Conservation (phyloP, 2,888 invertebrate genomes). For the Nomada ferruginata region DNA sequence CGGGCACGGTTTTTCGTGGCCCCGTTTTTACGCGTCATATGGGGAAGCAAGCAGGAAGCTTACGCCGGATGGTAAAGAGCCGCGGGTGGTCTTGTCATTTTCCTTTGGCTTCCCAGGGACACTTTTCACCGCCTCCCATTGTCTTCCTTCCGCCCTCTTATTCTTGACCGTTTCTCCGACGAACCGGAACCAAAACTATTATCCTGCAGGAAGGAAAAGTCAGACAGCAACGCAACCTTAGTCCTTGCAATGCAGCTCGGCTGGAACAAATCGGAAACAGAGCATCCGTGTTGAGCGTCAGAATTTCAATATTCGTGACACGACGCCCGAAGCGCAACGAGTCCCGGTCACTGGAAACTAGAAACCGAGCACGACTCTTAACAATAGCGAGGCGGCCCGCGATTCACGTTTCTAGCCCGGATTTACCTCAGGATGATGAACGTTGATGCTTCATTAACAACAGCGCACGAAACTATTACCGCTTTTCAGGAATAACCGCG, state of each 20-base stretch:
- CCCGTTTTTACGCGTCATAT: conserved; percentile 50
- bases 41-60: conserved; percentile 31
- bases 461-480: conserved; percentile 1
- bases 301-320: conserved; percentile 13
- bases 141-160: conserved; percentile 12
- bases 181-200: conserved; percentile 35
- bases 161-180: conserved; percentile 12
- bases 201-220: conserved; percentile 49
- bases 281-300: neutral
- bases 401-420: neutral
- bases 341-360: neutral
- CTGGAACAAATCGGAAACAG: neutral
- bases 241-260: conserved; percentile 26
- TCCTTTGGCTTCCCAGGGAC: conserved; percentile 49
- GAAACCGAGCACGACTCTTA: neutral
- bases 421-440: neutral
- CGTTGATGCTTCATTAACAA: conserved; percentile 23
- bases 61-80: conserved; percentile 34
- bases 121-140: conserved; percentile 55
- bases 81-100: conserved; percentile 64
- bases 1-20: conserved; percentile 50
- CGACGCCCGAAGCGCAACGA: neutral
- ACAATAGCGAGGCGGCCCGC: neutral
- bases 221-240: conserved; percentile 26
- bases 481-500: neutral